These are phyloP conservation scores for Argopecten irradians DNA, from an alignment of 1,140 invertebrate species.

Conservation along the genomic window DNA sequence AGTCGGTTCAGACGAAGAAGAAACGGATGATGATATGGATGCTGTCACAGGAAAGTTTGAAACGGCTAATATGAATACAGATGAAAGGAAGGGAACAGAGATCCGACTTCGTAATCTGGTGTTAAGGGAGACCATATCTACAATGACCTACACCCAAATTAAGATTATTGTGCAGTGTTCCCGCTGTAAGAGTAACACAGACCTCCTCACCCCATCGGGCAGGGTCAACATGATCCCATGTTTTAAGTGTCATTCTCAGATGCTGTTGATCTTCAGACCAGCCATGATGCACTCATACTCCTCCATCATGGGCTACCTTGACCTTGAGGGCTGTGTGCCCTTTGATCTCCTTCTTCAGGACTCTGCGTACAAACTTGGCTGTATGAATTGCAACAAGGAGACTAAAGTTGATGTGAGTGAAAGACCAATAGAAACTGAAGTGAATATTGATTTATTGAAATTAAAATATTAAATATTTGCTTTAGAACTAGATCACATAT, in stretches of 20 bases:
- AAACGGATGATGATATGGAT: conserved; percentile 26
- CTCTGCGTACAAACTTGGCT: conserved; percentile 66
- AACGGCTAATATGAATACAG: conserved; percentile 33
- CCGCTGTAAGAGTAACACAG: conserved; percentile 72
- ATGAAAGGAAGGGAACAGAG: conserved; percentile 69
- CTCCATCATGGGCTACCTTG: conserved; percentile 72
- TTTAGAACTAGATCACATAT: background rate
- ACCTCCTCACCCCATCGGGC: conserved; percentile 62
- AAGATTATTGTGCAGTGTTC: conserved; percentile 69
- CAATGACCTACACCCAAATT: conserved; percentile 65
- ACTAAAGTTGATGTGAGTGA: conserved; percentile 67
- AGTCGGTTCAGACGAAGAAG: conserved; percentile 32
- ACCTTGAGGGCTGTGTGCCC: conserved; percentile 71
- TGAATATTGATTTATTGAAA: background rate
- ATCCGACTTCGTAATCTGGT: conserved; percentile 68
- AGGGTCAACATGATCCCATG: conserved; percentile 66
- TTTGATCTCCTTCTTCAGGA: conserved; percentile 74
- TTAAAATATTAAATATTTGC: background rate
- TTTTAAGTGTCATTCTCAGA: conserved; percentile 68
- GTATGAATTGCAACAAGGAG: conserved; percentile 72
- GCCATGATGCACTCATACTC: conserved; percentile 72
- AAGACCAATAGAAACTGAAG: background rate
- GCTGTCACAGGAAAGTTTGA: background rate
- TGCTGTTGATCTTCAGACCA: conserved; percentile 69
- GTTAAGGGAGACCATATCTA: conserved; percentile 66